Percentiles rank a stretch among this genome's conserved stretches.
These are phyloP conservation scores for Rotaria socialis DNA, from an alignment of 2,888 invertebrate species.

Conservation along the genomic window DNA sequence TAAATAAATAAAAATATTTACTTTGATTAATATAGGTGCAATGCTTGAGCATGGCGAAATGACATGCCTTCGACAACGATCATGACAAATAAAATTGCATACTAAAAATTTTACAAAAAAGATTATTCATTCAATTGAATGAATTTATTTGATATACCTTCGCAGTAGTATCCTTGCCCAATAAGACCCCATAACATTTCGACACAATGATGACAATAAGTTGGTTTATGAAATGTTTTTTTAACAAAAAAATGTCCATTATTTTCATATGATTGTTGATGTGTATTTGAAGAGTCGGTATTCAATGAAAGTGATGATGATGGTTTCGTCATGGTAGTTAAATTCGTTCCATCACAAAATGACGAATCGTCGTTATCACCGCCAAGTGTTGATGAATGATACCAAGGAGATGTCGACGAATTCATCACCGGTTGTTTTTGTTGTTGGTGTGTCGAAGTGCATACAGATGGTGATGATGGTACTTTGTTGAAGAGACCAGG, in stretches of 20 bases:
- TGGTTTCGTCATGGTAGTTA: neutral
- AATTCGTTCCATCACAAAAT: neutral
- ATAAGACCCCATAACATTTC: conserved; percentile 99
- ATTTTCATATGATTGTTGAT: conserved; percentile 24
- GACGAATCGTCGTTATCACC: neutral
- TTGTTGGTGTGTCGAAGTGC: neutral
- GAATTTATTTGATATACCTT: conserved; percentile 68
- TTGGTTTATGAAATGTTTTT: conserved; percentile 99
- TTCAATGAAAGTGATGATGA: neutral
- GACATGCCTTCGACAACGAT: conserved; percentile 94
- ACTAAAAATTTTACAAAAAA: conserved; percentile 69
- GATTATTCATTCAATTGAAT: no score
- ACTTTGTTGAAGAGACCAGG: neutral
- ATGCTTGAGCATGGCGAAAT: conserved; percentile 98
- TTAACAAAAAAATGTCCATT: conserved; percentile 95
- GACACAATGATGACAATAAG: conserved; percentile 99
- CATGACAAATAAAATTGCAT: conserved; percentile 99
- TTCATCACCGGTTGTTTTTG: neutral
- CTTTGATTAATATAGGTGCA: conserved; percentile 95
- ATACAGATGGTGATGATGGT: conserved; percentile 3
- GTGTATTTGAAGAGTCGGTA: neutral
- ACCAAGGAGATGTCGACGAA: conserved; percentile 20
- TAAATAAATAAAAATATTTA: conserved; percentile 54
- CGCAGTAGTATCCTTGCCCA: conserved; percentile 98
- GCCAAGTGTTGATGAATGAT: neutral